Percentiles rank a stretch among this genome's conserved stretches.
phyloP scores from a whole-genome alignment of 2,888 invertebrate species.

The Drosophila paranaensis region DNA sequence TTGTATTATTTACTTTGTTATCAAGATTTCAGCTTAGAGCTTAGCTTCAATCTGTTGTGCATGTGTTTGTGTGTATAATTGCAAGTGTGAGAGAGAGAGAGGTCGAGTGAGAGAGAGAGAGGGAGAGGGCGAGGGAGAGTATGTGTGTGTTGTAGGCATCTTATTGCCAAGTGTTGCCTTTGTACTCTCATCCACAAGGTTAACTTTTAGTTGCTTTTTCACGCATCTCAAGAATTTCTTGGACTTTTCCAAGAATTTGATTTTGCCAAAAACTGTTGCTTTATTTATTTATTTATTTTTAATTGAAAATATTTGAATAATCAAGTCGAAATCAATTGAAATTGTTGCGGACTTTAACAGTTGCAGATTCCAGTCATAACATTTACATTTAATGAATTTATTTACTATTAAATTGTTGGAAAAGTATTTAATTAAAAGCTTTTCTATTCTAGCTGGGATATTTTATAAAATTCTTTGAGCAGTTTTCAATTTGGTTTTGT shows the following conservation, averaged over 20 bases:
- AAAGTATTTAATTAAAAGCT: not conserved
- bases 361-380: not conserved
- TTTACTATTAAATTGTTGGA: not conserved
- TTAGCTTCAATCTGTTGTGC: slow-evolving; percentile 47
- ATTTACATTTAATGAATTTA: not conserved
- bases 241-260: not conserved
- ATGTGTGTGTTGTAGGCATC: slow-evolving; percentile 8
- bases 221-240: slow-evolving; percentile 21
- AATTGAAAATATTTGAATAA: not conserved
- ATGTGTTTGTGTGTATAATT: slow-evolving; percentile 21
- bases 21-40: slow-evolving; percentile 65
- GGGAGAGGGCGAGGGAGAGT: no score
- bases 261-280: not conserved
- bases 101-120: not conserved
- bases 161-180: slow-evolving; percentile 17
- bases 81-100: not conserved
- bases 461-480: no score
- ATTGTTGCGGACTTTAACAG: not conserved
- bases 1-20: slow-evolving; percentile 79
- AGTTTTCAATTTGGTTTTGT: no score
- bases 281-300: not conserved
- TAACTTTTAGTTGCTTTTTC: slow-evolving; percentile 10
- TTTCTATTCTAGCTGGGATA: no score
- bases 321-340: not conserved
- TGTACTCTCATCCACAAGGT: slow-evolving; percentile 30